Evolutionary conservation across 2,113 vertebrate species (phyloP), one percentile per base, ranked within the genome.

Genomic region (Apodemus sylvaticus): DNA sequence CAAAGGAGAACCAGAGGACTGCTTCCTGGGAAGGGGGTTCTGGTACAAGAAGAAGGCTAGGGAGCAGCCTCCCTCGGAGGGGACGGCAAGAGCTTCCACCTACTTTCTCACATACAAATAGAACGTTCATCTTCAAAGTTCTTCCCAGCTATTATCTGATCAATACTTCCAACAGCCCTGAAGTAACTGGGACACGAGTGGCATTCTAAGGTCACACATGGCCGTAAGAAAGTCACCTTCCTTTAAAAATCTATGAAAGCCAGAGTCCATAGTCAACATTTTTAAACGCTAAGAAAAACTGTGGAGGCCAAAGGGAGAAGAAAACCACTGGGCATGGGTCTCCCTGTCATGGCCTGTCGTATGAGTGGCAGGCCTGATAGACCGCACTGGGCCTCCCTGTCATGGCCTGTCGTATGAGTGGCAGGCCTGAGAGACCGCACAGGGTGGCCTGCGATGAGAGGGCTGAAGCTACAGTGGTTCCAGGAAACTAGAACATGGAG

Each of bases 181-280:
- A 90, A 62, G 66, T 42, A 31, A 66, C 48, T 60, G 45, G 64
- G 34, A 36, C 34, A 64, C 2, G 19, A 81, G 70, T 2, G 29
- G 42, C 68, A 79, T 24, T 74, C 55, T 45, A 51, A 2, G 19
- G 64, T 83, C 90, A 71, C 0, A 62, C 62, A 58, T 1, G 3
- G 62, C 45, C 39, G 11, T 48, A 34, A 58, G 36, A 82, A 24
- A 95, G 29, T n/a, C n/a, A n/a, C 34, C 55, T 88, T 71, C 51
- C 66, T 89, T 91, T 77, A 77, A 89, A 94, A 86, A 62, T 83
- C 34, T 39, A 55, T 22, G n/a, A 76, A 95, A 96, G 81, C 31
- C 17, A 16, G 31, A 94, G 77, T 62, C 51, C 29, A 64, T 42
- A 48, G 60, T 34, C 39, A 86, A 31, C 7, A 82, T 10, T 93